Percentiles rank a stretch among this genome's conserved stretches.
Evolutionary conservation across 2,888 invertebrate species (phyloP).

Genomic region (Troides aeacus): DNA sequence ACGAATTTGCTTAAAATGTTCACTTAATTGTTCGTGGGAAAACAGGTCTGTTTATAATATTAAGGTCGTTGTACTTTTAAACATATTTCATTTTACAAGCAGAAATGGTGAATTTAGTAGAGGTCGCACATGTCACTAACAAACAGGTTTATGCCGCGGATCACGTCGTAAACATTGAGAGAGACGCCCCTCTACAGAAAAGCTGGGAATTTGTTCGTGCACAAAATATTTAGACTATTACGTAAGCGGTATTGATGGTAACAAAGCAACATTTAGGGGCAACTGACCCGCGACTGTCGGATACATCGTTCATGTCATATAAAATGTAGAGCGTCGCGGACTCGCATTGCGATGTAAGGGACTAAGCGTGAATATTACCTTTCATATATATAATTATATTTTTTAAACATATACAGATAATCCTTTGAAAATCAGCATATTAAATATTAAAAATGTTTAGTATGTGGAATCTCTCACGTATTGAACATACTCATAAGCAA

Average conservation of each 20-base stretch:
- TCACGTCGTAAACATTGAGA: conserved; percentile 21
- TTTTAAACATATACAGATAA: too few relatives aligned
- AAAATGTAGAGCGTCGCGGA: neutral
- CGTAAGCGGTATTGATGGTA: conserved; percentile 8
- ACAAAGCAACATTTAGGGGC: conserved; percentile 8
- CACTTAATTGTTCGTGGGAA: neutral
- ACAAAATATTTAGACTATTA: conserved; percentile 21
- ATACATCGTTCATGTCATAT: conserved; percentile 35
- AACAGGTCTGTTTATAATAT: neutral
- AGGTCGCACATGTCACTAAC: conserved; percentile 25
- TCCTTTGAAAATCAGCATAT: too few relatives aligned
- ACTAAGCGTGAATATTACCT: neutral
- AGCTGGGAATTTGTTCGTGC: conserved; percentile 11
- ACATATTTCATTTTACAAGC: neutral
- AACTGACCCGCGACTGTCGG: neutral
- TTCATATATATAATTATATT: too few relatives aligned
- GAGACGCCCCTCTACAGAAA: conserved; percentile 5
- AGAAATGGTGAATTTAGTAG: conserved; percentile 3
- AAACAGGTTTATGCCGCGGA: conserved; percentile 23
- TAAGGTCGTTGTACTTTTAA: conserved; percentile 5
- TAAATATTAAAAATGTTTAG: too few relatives aligned
- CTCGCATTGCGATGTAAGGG: neutral
- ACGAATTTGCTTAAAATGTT: too few relatives aligned
- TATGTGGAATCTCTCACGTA: too few relatives aligned
- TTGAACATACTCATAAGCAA: too few relatives aligned